A percentile compares a stretch with the other conserved stretches of the same genome.
phyloP scores from a whole-genome alignment of 2,888 invertebrate species.

The Sarcophaga subvicina region DNA sequence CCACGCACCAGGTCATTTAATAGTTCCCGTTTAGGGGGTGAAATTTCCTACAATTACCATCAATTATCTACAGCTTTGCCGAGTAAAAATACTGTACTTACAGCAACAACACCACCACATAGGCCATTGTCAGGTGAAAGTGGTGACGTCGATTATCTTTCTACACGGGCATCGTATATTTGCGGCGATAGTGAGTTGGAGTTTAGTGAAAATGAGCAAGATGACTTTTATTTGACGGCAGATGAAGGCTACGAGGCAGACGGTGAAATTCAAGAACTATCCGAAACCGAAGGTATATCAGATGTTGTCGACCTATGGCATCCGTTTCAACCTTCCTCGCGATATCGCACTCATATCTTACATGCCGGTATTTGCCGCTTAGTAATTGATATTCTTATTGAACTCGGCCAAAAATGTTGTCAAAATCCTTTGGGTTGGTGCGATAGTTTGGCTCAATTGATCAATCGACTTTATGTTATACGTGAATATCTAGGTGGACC shows the following conservation, averaged over 20 bases:
- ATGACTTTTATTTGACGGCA: constrained; percentile 79
- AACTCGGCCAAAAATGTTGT: constrained; percentile 78
- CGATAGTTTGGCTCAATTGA: constrained; percentile 78
- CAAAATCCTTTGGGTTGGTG: constrained; percentile 78
- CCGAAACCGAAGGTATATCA: constrained; percentile 77
- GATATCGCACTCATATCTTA: constrained; percentile 79
- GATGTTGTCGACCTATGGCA: constrained; percentile 75
- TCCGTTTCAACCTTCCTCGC: constrained; percentile 78
- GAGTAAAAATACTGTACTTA: constrained; percentile 74
- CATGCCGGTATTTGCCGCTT: constrained; percentile 80
- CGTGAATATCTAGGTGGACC: constrained; percentile 81
- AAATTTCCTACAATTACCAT: constrained; percentile 58
- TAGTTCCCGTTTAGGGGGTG: constrained; percentile 54
- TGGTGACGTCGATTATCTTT: constrained; percentile 78
- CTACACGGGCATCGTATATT: constrained; percentile 78
- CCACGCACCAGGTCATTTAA: constrained; percentile 74
- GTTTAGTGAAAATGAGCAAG: constrained; percentile 79
- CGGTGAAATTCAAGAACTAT: constrained; percentile 79
- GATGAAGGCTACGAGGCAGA: constrained; percentile 82
- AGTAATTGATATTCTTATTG: constrained; percentile 80
- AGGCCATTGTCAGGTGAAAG: constrained; percentile 75
- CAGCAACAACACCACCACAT: constrained; percentile 71
- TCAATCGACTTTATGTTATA: constrained; percentile 79
- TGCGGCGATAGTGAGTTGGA: constrained; percentile 80
- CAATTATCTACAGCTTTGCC: constrained; percentile 71